Evolutionary conservation across 2,888 invertebrate species (phyloP), one percentile per base, ranked within the genome.

Genomic region (Nephrotoma flavescens): DNA sequence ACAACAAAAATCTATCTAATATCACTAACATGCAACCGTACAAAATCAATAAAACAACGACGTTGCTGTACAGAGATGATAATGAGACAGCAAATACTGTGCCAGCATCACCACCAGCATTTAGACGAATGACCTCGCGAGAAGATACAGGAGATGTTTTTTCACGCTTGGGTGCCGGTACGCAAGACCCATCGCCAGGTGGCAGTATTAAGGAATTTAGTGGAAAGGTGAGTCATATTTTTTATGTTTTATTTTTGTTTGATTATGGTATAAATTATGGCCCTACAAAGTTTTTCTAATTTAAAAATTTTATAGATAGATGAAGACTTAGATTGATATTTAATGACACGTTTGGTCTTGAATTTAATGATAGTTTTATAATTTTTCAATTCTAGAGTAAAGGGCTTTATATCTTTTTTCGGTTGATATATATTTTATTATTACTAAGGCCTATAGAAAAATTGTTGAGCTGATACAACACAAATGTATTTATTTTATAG

Each of bases 121-220:
- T 89, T 89, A 88, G 90, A 84, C 89, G 89, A 57, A 88, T 89
- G 88, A 88, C 88, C 57, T 89, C 89, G 86, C 89, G 89, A 41
- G 90, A 90, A 87, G 90, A 90, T 71, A 87, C 87, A 7, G 88
- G 88, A 31, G 90, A 90, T 88, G 90, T 90, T 12, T 90, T 90
- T 87, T 89, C 90, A 31, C 88, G 90, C 86, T 87, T 90, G 41
- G 90, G 90, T 42, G 90, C 90, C 42, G 90, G 90, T 6, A 89
- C 87, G 71, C 89, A 89, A 86, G 89, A 90, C 88, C 90, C 90
- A 87, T 88, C 89, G 15, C 90, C 90, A 0, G 90, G 90, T 86
- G 90, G 90, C n/a, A 89, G 88, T 87, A 90, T 90, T 87, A 89
- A 89, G 85, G 90, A 89, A 87, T 89, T 89, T 86, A 89, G 88